Conservation (phyloP, 1,140 invertebrate species). For the Glossosoma conforme region DNA sequence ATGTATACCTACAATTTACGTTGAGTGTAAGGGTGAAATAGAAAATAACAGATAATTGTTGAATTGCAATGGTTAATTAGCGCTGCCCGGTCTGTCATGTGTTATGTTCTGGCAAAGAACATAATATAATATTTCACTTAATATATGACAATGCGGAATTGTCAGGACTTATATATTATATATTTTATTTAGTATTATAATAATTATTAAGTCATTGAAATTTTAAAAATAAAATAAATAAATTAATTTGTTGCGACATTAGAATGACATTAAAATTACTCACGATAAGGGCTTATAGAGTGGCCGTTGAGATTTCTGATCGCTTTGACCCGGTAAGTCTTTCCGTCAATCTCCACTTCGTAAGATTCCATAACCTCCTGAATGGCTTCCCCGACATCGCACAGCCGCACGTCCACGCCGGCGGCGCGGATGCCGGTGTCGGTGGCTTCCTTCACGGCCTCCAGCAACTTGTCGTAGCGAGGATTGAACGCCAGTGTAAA, state of each 20-base stretch:
- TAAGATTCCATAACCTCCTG: slow-evolving; percentile 99
- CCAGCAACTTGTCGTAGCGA: slow-evolving; percentile 92
- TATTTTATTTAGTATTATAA: background rate
- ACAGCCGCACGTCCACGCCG: slow-evolving; percentile 95
- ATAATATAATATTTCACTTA: too few species aligned
- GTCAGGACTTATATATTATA: too few species aligned
- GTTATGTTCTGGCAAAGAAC: too few species aligned
- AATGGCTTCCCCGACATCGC: slow-evolving; percentile 95
- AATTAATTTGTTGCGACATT: background rate
- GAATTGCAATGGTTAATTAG: too few species aligned
- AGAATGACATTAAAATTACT: too few species aligned
- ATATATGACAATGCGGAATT: too few species aligned
- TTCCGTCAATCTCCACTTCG: slow-evolving; percentile 96
- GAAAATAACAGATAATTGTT: too few species aligned
- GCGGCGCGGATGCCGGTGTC: slow-evolving; percentile 94
- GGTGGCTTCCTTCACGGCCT: slow-evolving; percentile 96
- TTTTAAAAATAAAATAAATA: slow-evolving; percentile 5
- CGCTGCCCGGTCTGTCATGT: too few species aligned
- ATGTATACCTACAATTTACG: slow-evolving; percentile 83
- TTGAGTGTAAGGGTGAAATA: too few species aligned
- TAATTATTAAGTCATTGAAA: too few species aligned
- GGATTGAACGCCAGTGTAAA: slow-evolving; percentile 96
- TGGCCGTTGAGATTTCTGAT: slow-evolving; percentile 99
- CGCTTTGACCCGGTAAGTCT: slow-evolving; percentile 94
- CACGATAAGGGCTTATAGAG: slow-evolving; percentile 93